Evolutionary conservation across 2,888 invertebrate genomes (phyloP), one percentile per base, ranked within the genome.

Genomic region (Platypus cylindrus): DNA sequence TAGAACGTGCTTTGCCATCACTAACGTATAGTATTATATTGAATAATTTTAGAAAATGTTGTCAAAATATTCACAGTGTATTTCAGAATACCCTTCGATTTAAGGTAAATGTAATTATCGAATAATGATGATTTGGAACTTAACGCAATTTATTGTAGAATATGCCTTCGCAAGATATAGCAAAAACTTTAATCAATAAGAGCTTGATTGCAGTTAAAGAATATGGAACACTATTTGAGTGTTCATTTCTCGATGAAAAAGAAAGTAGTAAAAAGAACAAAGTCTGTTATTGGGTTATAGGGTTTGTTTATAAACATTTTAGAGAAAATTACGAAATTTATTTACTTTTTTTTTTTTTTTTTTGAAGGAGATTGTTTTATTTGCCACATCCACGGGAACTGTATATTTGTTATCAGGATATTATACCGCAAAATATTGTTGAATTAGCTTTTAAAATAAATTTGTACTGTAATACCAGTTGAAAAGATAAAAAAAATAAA

Each of bases 341-440:
- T 25, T 38, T 17, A 30, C 15, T 9, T 15, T 11, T 30, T 23
- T 17, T 20, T 25, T 5, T 14, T 23, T 22, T 27, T 17, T 7
- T 12, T 34, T 30, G n/a, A n/a, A 61, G 61, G 48, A 50, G 89
- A 22, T 64, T 86, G 3, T 83, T 87, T 56, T 74, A 75, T 33
- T 73, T 75, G 35, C 85, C 87, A 0, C 73, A 76, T 51, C 72
- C 76, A 0, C 71, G 78, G 45, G 90, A 91, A 56, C 64, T 90
- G 8, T 93, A 85, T 53, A 71, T 91, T 25, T 91, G 91, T 59
- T 86, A 86, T 60, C 78, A 82, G 47, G 86, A 89, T 43, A 77
- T 78, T 16, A 71, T 82, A 9, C 85, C 89, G 0, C 90, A 91
- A 60, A 89, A 87, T 64, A 66, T 89, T 47, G 74, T 90, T 1